Conservation (phyloP, 2,797 vertebrate species). For the Microhierax caerulescens region DNA sequence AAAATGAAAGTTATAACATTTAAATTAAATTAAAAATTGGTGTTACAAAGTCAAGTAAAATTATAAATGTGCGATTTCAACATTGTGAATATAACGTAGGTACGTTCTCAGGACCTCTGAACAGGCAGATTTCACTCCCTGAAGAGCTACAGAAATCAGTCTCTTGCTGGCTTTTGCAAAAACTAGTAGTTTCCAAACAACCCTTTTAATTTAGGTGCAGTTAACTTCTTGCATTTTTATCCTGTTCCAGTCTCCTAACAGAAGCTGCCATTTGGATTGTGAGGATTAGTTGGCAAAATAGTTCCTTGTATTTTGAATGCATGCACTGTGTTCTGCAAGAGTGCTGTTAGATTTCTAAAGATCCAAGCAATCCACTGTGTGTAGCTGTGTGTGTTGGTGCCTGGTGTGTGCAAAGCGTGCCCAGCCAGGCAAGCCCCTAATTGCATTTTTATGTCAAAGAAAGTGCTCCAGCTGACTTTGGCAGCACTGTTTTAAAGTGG, state of each 20-base stretch:
- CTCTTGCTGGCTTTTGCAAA: neutral
- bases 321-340: neutral
- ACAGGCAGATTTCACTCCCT: neutral
- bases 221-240: neutral
- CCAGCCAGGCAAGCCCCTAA: neutral
- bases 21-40: neutral
- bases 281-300: neutral
- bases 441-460: neutral
- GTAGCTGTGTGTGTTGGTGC: neutral
- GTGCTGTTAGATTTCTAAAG: neutral
- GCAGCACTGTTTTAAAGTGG: neutral
- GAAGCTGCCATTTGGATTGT: neutral
- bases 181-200: neutral
- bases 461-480: neutral
- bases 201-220: neutral
- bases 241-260: neutral
- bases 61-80: neutral
- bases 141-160: neutral
- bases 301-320: neutral
- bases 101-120: neutral
- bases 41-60: neutral
- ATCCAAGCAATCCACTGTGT: rapidly evolving
- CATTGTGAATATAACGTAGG: neutral
- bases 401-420: neutral
- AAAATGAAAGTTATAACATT: neutral